These are phyloP conservation scores for Brachyptera risi DNA, from an alignment of 2,888 invertebrate species.

Conservation along the genomic window DNA sequence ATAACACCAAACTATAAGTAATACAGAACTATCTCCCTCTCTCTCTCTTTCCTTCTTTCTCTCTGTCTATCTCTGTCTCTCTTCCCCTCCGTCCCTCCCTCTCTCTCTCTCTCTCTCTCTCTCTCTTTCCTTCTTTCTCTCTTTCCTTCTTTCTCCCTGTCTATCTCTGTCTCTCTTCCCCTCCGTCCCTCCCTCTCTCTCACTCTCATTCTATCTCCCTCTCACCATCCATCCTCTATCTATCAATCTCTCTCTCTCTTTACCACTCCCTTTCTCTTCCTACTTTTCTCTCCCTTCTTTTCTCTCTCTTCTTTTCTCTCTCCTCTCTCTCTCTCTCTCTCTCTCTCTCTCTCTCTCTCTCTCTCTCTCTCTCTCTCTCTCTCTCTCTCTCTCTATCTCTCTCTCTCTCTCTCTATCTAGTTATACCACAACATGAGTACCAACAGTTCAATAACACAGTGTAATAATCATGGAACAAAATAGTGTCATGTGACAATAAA, in stretches of 20 bases:
- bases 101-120: background rate
- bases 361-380: background rate
- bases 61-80: no score
- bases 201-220: background rate
- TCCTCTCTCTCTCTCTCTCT: background rate
- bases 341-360: no score
- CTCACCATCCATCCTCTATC: background rate
- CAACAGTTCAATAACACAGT: no score
- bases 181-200: background rate
- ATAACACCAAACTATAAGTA: no score
- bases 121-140: background rate
- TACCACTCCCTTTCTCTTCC: no score
- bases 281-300: background rate
- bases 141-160: background rate
- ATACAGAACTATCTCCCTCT: no score
- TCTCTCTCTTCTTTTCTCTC: background rate
- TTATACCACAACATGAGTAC: no score
- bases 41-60: no score
- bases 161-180: background rate
- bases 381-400: background rate
- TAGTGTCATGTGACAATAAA: background rate
- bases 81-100: no score
- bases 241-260: no score
- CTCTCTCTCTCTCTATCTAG: background rate
- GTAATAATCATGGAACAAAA: no score